Evolutionary conservation across 2,113 vertebrate genomes (phyloP).

Genomic region (Rostratula benghalensis): DNA sequence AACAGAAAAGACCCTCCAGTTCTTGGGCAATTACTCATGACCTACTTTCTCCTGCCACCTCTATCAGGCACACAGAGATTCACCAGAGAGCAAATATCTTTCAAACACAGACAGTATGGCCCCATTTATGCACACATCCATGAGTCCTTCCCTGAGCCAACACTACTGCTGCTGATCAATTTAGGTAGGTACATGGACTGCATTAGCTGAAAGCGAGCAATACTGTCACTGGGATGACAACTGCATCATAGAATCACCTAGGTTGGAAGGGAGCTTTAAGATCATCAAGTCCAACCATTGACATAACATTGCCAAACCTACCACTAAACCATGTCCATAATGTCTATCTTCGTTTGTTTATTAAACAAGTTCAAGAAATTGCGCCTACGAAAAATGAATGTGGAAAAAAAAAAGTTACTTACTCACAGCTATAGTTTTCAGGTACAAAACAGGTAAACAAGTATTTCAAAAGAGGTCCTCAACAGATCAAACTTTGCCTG

Average conservation of each 20-base stretch:
- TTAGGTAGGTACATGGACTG: not conserved
- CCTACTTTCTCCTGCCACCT: not conserved
- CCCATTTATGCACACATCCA: not conserved
- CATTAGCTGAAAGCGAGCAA: fast-evolving
- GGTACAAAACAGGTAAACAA: not conserved
- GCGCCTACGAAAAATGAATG: not conserved
- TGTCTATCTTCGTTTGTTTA: not conserved
- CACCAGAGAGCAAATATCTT: not conserved
- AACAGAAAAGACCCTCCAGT: not conserved
- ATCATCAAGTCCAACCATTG: not conserved
- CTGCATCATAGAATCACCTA: not conserved
- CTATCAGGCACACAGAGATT: not conserved
- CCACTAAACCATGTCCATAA: not conserved
- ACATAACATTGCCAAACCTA: not conserved
- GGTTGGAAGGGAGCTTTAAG: not conserved
- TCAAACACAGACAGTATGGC: not conserved
- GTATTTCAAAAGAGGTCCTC: not conserved
- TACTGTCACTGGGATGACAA: not conserved
- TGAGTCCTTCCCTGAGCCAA: not conserved
- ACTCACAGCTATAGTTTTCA: not conserved
- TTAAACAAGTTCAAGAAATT: not conserved
- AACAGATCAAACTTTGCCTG: not conserved
- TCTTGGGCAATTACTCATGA: not conserved
- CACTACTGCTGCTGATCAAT: not conserved
- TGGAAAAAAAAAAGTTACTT: not conserved